phyloP scores from a whole-genome alignment of 2,113 vertebrate species.

The Pedetes capensis region DNA sequence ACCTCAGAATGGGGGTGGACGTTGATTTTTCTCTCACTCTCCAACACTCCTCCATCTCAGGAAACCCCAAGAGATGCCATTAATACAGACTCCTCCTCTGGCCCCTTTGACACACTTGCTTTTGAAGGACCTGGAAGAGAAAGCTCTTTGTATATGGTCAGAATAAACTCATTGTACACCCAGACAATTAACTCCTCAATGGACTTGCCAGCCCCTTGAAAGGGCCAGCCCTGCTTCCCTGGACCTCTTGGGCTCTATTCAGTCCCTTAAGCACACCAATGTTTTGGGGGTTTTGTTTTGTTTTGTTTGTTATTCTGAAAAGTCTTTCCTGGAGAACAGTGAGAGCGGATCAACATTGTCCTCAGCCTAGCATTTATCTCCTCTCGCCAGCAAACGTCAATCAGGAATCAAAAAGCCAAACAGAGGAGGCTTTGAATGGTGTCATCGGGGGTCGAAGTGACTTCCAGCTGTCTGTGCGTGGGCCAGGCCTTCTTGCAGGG shows the following conservation, averaged over 20 bases:
- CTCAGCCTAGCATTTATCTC: conserved; percentile 84
- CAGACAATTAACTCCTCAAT: conserved; percentile 90
- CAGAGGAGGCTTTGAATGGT: conserved; percentile 87
- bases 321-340: conserved; percentile 85
- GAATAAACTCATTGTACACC: conserved; percentile 90
- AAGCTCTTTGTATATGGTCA: conserved; percentile 87
- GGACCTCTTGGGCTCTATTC: conserved; percentile 84
- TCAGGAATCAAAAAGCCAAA: conserved; percentile 91
- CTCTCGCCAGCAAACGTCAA: conserved; percentile 85
- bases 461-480: conserved; percentile 85
- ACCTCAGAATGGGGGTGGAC: conserved; percentile 45
- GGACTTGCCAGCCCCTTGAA: conserved; percentile 84
- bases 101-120: conserved; percentile 83
- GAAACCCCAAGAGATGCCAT: conserved; percentile 78
- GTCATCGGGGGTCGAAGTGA: conserved; percentile 85
- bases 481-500: conserved; percentile 81
- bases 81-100: conserved; percentile 78
- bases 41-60: conserved; percentile 64
- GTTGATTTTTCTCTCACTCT: conserved; percentile 46
- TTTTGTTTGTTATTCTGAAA: conserved; percentile 87
- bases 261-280: conserved; percentile 82
- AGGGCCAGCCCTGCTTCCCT: conserved; percentile 75
- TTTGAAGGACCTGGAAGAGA: conserved; percentile 86
- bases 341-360: conserved; percentile 87
- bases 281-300: conserved; percentile 80